Conservation (phyloP, 2,888 invertebrate genomes). For the Mesoligia furuncula region DNA sequence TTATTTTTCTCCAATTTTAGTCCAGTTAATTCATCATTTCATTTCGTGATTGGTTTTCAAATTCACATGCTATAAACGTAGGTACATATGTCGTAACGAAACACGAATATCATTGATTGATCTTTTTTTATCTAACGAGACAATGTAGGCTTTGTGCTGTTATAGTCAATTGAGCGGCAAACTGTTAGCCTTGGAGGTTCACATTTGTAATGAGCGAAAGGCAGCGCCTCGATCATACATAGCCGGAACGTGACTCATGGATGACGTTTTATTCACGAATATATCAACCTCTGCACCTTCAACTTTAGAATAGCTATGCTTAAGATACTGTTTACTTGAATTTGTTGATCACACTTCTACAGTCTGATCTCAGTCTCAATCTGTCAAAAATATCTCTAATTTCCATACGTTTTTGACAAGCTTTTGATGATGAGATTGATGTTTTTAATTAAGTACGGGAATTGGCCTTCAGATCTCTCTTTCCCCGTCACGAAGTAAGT, state of each 20-base stretch:
- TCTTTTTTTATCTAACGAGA: constrained; percentile 66
- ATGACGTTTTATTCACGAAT: constrained; percentile 75
- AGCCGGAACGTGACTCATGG: constrained; percentile 79
- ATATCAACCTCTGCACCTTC: constrained; percentile 53
- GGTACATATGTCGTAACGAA: constrained; percentile 38
- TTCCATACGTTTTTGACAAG: neutral
- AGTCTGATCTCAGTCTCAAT: neutral
- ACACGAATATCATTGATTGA: constrained; percentile 56
- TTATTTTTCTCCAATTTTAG: neutral
- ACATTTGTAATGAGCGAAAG: constrained; percentile 88
- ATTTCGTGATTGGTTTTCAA: constrained; percentile 9
- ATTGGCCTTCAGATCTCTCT: neutral
- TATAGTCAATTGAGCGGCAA: constrained; percentile 80
- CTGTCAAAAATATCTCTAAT: neutral
- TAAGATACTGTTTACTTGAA: neutral
- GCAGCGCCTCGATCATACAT: constrained; percentile 77
- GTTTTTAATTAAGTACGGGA: neutral
- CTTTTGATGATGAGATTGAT: neutral
- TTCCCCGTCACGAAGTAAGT: neutral
- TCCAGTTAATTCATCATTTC: neutral
- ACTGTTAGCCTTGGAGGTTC: constrained; percentile 83
- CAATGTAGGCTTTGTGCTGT: constrained; percentile 77
- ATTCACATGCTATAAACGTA: constrained; percentile 29
- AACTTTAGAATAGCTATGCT: constrained; percentile 18
- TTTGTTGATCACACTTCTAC: neutral